phyloP scores from a whole-genome alignment of 1,140 invertebrate genomes.

The Panulirus ornatus region DNA sequence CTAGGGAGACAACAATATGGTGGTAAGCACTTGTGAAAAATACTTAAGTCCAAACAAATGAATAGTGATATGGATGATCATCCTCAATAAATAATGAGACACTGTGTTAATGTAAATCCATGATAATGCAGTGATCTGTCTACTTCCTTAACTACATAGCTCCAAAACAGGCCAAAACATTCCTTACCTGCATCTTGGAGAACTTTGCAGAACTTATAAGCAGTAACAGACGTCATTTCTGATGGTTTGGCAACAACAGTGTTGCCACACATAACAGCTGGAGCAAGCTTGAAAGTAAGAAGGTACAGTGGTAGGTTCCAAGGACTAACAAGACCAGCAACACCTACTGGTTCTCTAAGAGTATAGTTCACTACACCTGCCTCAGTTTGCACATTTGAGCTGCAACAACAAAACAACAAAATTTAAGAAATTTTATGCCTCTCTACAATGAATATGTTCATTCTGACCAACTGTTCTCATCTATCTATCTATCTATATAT shows the following conservation, averaged over 20 bases:
- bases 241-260: constrained; percentile 83
- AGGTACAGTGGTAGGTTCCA: constrained; percentile 84
- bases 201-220: constrained; percentile 80
- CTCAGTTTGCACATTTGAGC: constrained; percentile 76
- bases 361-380: constrained; percentile 81
- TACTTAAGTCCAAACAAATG: too few relatives aligned
- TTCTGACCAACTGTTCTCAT: not conserved
- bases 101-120: too few relatives aligned
- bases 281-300: constrained; percentile 82
- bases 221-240: constrained; percentile 83
- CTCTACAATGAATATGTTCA: not conserved
- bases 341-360: constrained; percentile 80
- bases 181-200: constrained; percentile 80
- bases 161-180: too few relatives aligned
- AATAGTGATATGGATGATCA: too few relatives aligned
- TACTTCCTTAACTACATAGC: too few relatives aligned
- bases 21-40: too few relatives aligned
- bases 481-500: too few relatives aligned
- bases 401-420: constrained; percentile 19
- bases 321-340: constrained; percentile 82
- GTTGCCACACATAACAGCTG: constrained; percentile 82
- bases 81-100: too few relatives aligned
- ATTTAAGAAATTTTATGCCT: not conserved
- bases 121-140: too few relatives aligned
- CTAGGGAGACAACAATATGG: too few relatives aligned